Evolutionary conservation across 2,888 invertebrate species (phyloP).

Genomic region (Brassicogethes aeneus): DNA sequence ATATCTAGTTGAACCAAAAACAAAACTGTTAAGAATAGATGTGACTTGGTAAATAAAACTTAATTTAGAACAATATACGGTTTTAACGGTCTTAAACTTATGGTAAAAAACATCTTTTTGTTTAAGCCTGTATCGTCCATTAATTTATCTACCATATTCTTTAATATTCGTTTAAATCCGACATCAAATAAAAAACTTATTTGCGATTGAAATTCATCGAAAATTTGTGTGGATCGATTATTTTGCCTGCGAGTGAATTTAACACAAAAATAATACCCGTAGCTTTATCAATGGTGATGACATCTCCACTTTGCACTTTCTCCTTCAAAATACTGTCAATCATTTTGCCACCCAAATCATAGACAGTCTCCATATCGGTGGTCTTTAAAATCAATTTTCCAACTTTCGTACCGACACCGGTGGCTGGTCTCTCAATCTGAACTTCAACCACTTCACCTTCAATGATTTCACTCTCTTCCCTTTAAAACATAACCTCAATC

Average conservation of each 20-base stretch:
- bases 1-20: no score
- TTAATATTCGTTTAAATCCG: no score
- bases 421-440: conserved; percentile 90
- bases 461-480: conserved; percentile 96
- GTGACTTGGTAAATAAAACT: no score
- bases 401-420: conserved; percentile 78
- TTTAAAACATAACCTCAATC: conserved; percentile 31
- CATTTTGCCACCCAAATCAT: conserved; percentile 97
- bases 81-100: no score
- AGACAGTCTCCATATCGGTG: conserved; percentile 99
- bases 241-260: not conserved
- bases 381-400: conserved; percentile 96
- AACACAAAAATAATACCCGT: conserved; percentile 52
- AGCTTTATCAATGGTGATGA: conserved; percentile 97
- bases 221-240: no score
- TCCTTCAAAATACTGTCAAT: conserved; percentile 94
- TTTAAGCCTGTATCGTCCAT: no score
- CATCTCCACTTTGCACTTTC: conserved; percentile 92
- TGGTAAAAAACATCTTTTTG: no score
- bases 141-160: no score
- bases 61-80: no score
- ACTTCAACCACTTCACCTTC: conserved; percentile 99
- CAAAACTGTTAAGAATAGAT: no score
- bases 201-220: no score
- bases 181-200: no score